phyloP scores from a whole-genome alignment of 1,140 invertebrate genomes.

The Conopomorpha cramerella region DNA sequence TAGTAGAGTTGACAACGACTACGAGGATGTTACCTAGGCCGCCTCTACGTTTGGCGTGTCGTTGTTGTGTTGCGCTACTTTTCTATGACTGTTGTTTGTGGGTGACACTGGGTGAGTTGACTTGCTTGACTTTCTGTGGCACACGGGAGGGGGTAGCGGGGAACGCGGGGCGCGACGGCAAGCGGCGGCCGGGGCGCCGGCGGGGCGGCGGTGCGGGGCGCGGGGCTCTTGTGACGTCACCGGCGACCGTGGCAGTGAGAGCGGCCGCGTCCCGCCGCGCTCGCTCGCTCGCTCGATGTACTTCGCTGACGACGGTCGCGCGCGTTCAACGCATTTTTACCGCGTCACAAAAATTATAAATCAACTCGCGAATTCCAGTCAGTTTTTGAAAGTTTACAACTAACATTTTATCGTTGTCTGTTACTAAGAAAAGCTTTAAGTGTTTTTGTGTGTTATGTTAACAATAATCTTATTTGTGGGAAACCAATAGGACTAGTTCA shows the following conservation, averaged over 20 bases:
- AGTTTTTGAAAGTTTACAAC: no score
- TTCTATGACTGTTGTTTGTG: background rate
- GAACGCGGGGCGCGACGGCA: slow-evolving; percentile 18
- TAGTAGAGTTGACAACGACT: no score
- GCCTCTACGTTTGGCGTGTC: no score
- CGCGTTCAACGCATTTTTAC: slow-evolving; percentile 39
- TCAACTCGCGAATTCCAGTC: slow-evolving; percentile 16
- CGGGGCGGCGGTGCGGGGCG: slow-evolving; percentile 5
- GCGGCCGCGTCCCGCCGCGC: slow-evolving; percentile 44
- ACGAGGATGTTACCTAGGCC: no score
- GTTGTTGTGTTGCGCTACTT: no score
- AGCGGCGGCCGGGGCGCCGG: slow-evolving; percentile 13
- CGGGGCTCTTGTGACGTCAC: slow-evolving; percentile 43
- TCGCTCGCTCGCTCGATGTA: slow-evolving; percentile 41
- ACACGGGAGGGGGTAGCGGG: slow-evolving; percentile 14
- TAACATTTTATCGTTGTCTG: no score
- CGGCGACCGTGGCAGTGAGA: slow-evolving; percentile 56
- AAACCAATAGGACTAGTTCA: no score
- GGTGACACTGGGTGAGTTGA: slow-evolving; percentile 23
- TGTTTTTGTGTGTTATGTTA: slow-evolving; percentile 10
- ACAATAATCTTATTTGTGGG: slow-evolving; percentile 28
- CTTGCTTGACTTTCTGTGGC: slow-evolving; percentile 37
- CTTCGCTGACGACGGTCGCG: slow-evolving; percentile 50
- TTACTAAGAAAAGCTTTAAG: slow-evolving; percentile 18
- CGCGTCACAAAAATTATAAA: no score